Evolutionary conservation across 2,888 invertebrate genomes (phyloP).

Genomic region (Magallana nippona): DNA sequence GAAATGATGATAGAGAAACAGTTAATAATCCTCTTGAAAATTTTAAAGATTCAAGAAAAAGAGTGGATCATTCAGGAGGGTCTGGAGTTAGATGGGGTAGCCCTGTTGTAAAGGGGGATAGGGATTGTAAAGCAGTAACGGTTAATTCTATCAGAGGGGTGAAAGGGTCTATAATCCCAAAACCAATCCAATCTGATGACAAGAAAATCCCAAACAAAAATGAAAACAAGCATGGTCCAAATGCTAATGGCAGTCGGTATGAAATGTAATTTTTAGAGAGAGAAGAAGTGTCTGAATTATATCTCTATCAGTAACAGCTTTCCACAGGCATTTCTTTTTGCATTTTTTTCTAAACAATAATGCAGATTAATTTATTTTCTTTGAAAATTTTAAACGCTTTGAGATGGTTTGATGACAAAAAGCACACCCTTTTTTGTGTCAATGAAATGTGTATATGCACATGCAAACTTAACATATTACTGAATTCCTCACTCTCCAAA

Average conservation of each 20-base stretch:
- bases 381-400: neutral
- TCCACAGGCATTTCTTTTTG: neutral
- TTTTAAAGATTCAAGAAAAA: neutral
- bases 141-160: neutral
- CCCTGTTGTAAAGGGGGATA: neutral
- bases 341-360: too few species aligned
- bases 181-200: neutral
- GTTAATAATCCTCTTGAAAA: too few species aligned
- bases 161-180: neutral
- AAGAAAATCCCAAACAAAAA: neutral
- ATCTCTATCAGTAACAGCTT: neutral
- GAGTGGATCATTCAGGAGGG: neutral
- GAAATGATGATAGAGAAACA: neutral
- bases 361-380: too few species aligned
- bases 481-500: neutral
- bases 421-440: neutral
- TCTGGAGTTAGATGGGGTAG: neutral
- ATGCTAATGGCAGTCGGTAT: neutral
- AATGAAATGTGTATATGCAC: neutral
- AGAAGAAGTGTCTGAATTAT: neutral
- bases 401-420: constrained; percentile 6
- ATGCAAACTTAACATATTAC: neutral
- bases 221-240: neutral
- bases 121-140: neutral
- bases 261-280: neutral